phyloP scores from a whole-genome alignment of 92 coral and sea anemone genomes.

The Palythoa grandis region DNA sequence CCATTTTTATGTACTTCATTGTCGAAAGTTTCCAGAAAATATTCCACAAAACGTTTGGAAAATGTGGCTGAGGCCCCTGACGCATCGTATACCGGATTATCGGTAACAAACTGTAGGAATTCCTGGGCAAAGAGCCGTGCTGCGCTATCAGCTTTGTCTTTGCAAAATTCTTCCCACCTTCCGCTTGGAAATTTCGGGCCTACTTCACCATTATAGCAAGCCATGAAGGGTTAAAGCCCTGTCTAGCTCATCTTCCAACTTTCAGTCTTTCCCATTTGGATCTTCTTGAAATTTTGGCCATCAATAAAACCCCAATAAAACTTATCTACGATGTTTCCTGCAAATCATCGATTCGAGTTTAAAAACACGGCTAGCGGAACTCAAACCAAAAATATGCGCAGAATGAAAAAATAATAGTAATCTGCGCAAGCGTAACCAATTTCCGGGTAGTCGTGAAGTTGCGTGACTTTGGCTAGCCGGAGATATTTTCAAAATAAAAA shows the following conservation, averaged over 20 bases:
- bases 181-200: constrained; percentile 81
- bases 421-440: constrained; percentile 30
- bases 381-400: constrained; percentile 38
- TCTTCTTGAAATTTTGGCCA: constrained; percentile 20
- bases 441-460: background rate
- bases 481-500: too few species aligned
- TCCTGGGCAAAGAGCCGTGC: constrained; percentile 92
- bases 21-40: constrained; percentile 83
- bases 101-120: constrained; percentile 90
- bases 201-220: constrained; percentile 93
- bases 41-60: constrained; percentile 92
- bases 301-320: constrained; percentile 9
- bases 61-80: constrained; percentile 93
- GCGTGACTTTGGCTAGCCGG: background rate
- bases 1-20: constrained; percentile 90
- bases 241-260: constrained; percentile 26
- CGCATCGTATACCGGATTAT: constrained; percentile 94
- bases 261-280: constrained; percentile 6
- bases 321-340: constrained; percentile 6
- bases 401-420: background rate
- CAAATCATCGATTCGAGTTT: background rate
- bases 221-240: constrained; percentile 72
- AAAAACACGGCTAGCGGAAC: constrained; percentile 24
- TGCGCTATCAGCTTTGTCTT: constrained; percentile 85
- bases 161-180: constrained; percentile 99